Conservation (phyloP, 1,140 invertebrate species). For the Mya arenaria region DNA sequence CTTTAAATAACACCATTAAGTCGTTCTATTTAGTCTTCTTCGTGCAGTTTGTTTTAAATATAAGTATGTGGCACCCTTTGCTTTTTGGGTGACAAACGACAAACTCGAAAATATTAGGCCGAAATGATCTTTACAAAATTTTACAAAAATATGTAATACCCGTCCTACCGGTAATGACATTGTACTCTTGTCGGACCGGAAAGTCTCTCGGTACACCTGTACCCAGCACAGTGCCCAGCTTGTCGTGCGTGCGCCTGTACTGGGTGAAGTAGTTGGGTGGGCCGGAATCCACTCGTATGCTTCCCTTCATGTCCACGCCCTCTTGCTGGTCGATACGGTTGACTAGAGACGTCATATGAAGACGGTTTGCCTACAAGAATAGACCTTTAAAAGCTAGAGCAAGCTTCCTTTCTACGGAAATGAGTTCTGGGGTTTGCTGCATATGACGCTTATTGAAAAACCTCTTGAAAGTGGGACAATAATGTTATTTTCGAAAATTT, state of each 20-base stretch:
- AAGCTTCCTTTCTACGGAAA: neutral
- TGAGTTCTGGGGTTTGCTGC: neutral
- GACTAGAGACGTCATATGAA: conserved; percentile 65
- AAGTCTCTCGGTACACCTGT: conserved; percentile 63
- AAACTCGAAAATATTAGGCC: too few species aligned
- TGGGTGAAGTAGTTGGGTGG: conserved; percentile 67
- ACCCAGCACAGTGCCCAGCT: conserved; percentile 66
- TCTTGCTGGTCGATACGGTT: conserved; percentile 69
- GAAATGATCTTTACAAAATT: too few species aligned
- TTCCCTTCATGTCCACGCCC: conserved; percentile 62
- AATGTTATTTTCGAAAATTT: too few species aligned
- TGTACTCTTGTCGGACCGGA: conserved; percentile 67
- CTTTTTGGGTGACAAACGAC: too few species aligned
- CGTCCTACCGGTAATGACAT: conserved; percentile 70
- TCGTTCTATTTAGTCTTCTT: too few species aligned
- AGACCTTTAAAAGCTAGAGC: neutral
- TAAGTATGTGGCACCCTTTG: too few species aligned
- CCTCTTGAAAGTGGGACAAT: too few species aligned
- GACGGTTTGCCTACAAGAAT: conserved; percentile 63
- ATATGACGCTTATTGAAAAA: too few species aligned
- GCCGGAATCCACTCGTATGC: conserved; percentile 42
- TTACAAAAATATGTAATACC: too few species aligned
- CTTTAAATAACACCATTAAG: too few species aligned
- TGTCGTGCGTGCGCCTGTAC: conserved; percentile 70
- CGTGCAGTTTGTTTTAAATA: too few species aligned